These are phyloP conservation scores for Microtus richardsoni DNA, from an alignment of 2,113 vertebrate genomes.

Conservation along the genomic window DNA sequence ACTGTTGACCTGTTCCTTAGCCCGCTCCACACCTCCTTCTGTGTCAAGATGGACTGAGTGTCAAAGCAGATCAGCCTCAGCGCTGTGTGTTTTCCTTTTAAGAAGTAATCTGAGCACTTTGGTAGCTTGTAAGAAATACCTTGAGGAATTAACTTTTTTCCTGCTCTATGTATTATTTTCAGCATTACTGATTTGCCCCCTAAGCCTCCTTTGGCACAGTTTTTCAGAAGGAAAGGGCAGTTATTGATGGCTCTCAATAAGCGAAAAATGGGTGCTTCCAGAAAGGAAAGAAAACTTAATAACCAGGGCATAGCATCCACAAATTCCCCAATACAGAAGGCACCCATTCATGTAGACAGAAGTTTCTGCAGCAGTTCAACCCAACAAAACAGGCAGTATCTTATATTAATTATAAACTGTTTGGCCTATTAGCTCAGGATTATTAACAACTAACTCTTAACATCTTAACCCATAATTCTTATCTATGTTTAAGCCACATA, in stretches of 20 bases:
- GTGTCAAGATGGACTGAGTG: not conserved
- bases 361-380: no score
- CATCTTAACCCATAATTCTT: no score
- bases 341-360: not conserved
- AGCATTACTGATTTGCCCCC: not conserved
- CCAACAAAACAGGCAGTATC: no score
- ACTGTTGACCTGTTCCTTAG: rapidly evolving
- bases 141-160: conserved; percentile 15
- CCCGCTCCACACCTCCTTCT: not conserved
- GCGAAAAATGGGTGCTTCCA: not conserved
- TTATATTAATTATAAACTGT: no score
- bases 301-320: not conserved
- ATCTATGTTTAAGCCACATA: no score
- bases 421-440: no score
- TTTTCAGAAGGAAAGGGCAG: not conserved
- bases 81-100: conserved; percentile 34
- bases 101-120: not conserved
- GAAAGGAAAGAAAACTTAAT: not conserved
- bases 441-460: no score
- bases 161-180: not conserved
- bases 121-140: conserved; percentile 9
- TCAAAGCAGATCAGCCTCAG: not conserved
- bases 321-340: not conserved
- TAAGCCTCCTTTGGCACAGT: not conserved
- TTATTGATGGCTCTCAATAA: conserved; percentile 14